Evolutionary conservation across 2,797 vertebrate genomes (phyloP).

Genomic region (Enteromius fasciolatus): DNA sequence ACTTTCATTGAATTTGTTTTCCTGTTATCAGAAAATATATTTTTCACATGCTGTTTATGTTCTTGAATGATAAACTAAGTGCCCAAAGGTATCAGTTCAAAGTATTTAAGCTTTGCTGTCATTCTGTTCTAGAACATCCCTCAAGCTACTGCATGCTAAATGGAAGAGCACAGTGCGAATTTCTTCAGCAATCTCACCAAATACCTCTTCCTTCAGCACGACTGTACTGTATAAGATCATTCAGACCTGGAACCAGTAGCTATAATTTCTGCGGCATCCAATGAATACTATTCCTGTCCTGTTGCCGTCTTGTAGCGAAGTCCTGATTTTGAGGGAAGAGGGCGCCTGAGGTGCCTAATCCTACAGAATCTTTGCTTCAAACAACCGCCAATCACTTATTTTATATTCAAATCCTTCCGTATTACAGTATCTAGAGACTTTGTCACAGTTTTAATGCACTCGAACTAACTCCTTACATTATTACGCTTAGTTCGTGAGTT

Average conservation of each 20-base stretch:
- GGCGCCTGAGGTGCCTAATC: constrained; percentile 54
- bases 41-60: constrained; percentile 30
- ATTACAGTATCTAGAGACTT: constrained; percentile 81
- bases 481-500: constrained; percentile 11
- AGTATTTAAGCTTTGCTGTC: constrained; percentile 75
- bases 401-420: constrained; percentile 44
- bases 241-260: not conserved
- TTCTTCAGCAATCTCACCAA: constrained; percentile 62
- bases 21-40: constrained; percentile 13
- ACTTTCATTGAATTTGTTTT: constrained; percentile 24
- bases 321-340: constrained; percentile 17
- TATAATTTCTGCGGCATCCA: constrained; percentile 6
- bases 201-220: constrained; percentile 18
- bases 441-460: constrained; percentile 92
- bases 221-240: constrained; percentile 1
- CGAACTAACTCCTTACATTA: constrained; percentile 70
- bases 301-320: constrained; percentile 25
- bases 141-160: constrained; percentile 67
- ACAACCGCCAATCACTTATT: constrained; percentile 67
- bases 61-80: constrained; percentile 64
- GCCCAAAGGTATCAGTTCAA: constrained; percentile 66
- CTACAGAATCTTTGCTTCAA: constrained; percentile 71
- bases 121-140: constrained; percentile 58
- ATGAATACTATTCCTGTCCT: constrained; percentile 20
- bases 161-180: constrained; percentile 56